A percentile compares a stretch with the other conserved stretches of the same genome.
Conservation (phyloP, 2,113 vertebrate genomes). For the Entomyzon cyanotis region DNA sequence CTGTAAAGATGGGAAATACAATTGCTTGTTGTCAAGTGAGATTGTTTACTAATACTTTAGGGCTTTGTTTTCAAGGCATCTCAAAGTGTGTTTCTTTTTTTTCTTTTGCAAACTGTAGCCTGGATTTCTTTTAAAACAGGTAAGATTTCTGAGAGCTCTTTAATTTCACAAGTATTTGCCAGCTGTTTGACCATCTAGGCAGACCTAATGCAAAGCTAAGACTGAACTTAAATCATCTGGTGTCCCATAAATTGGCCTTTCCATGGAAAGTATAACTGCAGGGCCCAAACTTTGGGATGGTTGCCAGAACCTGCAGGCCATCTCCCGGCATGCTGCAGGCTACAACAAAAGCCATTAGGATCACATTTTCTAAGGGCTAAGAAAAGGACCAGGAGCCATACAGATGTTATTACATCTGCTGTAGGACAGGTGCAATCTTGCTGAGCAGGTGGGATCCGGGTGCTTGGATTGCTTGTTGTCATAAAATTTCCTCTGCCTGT, state of each 20-base stretch:
- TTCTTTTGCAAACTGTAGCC: conserved; percentile 52
- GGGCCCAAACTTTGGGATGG: background rate
- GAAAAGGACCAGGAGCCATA: background rate
- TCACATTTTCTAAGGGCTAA: background rate
- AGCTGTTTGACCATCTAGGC: background rate
- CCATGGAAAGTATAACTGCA: background rate
- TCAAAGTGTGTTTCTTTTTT: conserved; percentile 41
- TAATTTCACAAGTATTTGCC: background rate
- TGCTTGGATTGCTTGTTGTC: background rate
- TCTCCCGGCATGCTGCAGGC: background rate
- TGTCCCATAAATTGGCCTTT: background rate
- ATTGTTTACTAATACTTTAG: conserved; percentile 28
- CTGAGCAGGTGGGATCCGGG: background rate
- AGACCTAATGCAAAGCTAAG: background rate
- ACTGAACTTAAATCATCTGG: background rate
- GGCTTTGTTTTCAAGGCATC: conserved; percentile 51
- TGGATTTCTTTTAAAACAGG: conserved; percentile 62
- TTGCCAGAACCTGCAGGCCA: background rate
- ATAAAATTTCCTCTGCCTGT: background rate
- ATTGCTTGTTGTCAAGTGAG: conserved; percentile 3
- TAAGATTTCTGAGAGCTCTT: conserved; percentile 47
- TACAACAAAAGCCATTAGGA: background rate
- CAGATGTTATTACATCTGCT: conserved; percentile 43
- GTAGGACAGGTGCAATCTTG: background rate
- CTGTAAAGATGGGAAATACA: conserved; percentile 11